Base-by-base conservation (phyloP, 2,797 vertebrate species). In the Epinephelus coioides region DNA sequence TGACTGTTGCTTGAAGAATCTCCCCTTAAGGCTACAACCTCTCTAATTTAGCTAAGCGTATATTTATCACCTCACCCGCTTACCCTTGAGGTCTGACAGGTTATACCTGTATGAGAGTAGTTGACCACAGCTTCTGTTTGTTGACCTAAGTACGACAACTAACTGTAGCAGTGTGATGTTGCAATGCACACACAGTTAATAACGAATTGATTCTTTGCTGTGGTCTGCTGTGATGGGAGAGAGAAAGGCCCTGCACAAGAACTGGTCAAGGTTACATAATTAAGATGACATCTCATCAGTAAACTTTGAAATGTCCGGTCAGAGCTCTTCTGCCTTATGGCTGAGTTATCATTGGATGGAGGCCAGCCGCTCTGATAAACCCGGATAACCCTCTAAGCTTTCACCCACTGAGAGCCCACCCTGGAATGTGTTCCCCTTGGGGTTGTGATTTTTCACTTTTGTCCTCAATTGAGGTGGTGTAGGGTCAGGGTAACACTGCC, bases 321-420 rank as follows among this genome's bases (percentile, higher is more conserved):
- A 67, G 27, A 83, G 62, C 67, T 59, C 62, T 54, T 73, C 30
- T 79, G 59, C 57, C 89, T 88, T 77, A 85, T 86, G 81, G 69
- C 51, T 27, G 47, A 84, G 55, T 82, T 76, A 71, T 85, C 78
- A 51, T 82, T 91, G 86, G 76, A 79, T 15, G 30, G 46, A 61
- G 13, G 66, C 88, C 89, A 93, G 76, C 34, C 21, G 4, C 84
- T 40, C 73, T 56, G 79, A 91, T 90, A 86, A 90, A 90, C 86
- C 80, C 5, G 0, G 73, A 90, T 92, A 88, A 87, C 85, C 51
- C 82, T 79, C 64, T 73, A 59, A 86, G 86, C 82, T 84, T 87
- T 82, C 77, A 69, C 43, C 61, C 44, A 46, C 49, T 2, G 34
- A 53, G 56, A 64, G 57, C 62, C 9, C 53, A 46, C 67, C 49